Conservation (phyloP, 2,797 vertebrate species). For the Melanotaenia maccullochi region DNA sequence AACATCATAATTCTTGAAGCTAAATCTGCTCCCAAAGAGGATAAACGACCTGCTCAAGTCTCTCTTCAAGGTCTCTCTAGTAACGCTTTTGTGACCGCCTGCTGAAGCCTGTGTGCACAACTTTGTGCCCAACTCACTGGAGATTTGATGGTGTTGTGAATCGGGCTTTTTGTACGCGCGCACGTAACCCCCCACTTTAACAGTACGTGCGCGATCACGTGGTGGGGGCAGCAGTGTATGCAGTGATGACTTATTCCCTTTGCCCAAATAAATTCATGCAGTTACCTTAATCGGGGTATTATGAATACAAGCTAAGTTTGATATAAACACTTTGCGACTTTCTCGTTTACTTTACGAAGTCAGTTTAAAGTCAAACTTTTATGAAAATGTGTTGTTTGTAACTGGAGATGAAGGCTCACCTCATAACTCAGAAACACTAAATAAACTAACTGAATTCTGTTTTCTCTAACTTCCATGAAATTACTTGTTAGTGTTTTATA, state of each 20-base stretch:
- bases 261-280: not conserved
- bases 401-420: not conserved
- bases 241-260: not conserved
- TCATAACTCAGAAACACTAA: not conserved
- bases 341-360: not conserved
- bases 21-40: conserved; percentile 5
- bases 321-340: not conserved
- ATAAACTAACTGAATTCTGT: not conserved
- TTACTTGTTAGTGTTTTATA: not conserved
- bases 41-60: not conserved
- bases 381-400: not conserved
- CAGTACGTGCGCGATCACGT: conserved; percentile 71
- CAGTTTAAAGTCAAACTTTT: no score
- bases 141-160: conserved; percentile 68
- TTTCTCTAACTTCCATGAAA: not conserved
- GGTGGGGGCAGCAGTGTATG: no score
- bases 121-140: conserved; percentile 38
- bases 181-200: conserved; percentile 35
- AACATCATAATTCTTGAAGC: conserved; percentile 7
- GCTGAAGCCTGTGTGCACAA: conserved; percentile 24
- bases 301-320: not conserved
- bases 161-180: conserved; percentile 48
- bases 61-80: not conserved
- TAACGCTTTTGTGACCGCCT: not conserved
- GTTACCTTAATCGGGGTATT: not conserved